Conservation (phyloP, 2,888 invertebrate species). For the Ophion ellenae region DNA sequence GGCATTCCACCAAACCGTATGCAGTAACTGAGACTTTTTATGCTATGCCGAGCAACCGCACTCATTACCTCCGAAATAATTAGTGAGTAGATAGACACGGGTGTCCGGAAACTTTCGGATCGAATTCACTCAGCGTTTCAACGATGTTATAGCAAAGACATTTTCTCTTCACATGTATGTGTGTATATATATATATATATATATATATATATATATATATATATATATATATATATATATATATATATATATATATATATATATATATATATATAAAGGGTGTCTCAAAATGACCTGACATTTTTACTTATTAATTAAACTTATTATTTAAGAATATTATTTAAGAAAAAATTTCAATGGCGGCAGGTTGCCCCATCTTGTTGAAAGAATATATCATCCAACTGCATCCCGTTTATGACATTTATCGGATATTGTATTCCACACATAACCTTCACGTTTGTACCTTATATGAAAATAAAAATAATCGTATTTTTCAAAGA, state of each 20-base stretch:
- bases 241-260: neutral
- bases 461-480: too few relatives aligned
- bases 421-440: too few relatives aligned
- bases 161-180: neutral
- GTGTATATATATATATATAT: neutral
- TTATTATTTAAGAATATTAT: too few relatives aligned
- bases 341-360: too few relatives aligned
- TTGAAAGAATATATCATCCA: too few relatives aligned
- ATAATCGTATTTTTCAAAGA: too few relatives aligned
- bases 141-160: neutral
- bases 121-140: neutral
- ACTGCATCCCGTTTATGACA: too few relatives aligned
- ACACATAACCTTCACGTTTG: too few relatives aligned
- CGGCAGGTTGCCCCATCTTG: too few relatives aligned
- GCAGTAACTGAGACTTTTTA: neutral
- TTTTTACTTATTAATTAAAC: too few relatives aligned
- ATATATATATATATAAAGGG: too few relatives aligned
- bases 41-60: neutral
- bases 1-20: neutral
- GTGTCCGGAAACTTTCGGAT: neutral
- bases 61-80: constrained; percentile 51
- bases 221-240: neutral
- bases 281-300: too few relatives aligned
- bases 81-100: constrained; percentile 14
- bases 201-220: neutral